These are phyloP conservation scores for Progne subis DNA, from an alignment of 2,113 vertebrate genomes.

Conservation along the genomic window DNA sequence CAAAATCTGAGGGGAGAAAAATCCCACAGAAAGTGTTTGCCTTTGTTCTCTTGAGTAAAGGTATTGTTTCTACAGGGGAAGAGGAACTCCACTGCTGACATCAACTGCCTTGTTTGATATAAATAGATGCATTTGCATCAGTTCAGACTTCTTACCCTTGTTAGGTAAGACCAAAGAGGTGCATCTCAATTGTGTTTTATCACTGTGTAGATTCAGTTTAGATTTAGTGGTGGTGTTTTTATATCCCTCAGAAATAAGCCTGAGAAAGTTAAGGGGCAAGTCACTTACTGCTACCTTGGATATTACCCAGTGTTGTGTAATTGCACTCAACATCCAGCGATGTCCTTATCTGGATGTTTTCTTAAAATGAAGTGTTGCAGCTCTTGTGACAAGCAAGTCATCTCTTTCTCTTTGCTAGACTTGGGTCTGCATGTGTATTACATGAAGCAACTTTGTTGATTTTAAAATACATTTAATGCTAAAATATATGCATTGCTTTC, in stretches of 20 bases:
- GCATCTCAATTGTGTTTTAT: not conserved
- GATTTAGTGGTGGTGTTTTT: not conserved
- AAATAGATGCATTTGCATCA: not conserved
- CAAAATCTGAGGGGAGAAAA: not conserved
- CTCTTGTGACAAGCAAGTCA: not conserved
- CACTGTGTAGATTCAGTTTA: not conserved
- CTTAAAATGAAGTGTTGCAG: not conserved
- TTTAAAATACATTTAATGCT: not conserved
- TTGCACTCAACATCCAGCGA: not conserved
- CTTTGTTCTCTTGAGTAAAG: not conserved
- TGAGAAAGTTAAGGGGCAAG: not conserved
- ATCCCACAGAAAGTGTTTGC: not conserved
- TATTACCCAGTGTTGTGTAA: not conserved
- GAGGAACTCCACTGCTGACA: not conserved
- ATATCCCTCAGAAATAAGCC: rapidly evolving
- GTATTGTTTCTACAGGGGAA: not conserved
- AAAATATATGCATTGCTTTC: not conserved
- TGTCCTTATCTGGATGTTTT: not conserved
- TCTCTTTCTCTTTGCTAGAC: not conserved
- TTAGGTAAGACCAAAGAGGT: not conserved
- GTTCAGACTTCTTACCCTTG: not conserved
- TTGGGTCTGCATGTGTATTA: not conserved
- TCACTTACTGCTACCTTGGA: not conserved
- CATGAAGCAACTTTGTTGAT: not conserved
- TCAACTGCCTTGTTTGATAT: not conserved